A percentile compares a stretch with the other conserved stretches of the same genome.
phyloP scores from a whole-genome alignment of 2,888 invertebrate genomes.

The Caenorhabditis virilis region DNA sequence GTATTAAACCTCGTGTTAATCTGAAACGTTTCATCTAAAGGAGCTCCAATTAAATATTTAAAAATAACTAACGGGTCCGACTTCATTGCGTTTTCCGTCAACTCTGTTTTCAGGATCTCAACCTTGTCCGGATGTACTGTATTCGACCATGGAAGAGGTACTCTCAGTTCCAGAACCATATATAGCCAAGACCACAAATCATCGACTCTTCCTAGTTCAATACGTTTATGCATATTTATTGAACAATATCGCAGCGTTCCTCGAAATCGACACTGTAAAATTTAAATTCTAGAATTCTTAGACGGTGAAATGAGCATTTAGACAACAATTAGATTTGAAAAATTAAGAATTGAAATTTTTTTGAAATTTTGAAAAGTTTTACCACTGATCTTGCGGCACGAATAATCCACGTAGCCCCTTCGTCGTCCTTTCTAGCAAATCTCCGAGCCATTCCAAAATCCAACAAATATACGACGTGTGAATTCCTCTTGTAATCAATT shows the following conservation, averaged over 20 bases:
- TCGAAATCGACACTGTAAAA: slow-evolving; percentile 10
- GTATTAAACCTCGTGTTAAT: slow-evolving; percentile 7
- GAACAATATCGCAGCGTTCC: slow-evolving; percentile 34
- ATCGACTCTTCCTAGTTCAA: slow-evolving; percentile 24
- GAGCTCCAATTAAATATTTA: no score
- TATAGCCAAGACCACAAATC: slow-evolving; percentile 37
- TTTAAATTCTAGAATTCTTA: no score
- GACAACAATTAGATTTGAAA: no score
- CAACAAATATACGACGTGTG: slow-evolving; percentile 18
- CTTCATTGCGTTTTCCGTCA: background rate
- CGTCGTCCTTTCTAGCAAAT: slow-evolving; percentile 7
- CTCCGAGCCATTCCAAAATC: slow-evolving; percentile 36
- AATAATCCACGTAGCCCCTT: slow-evolving; percentile 14
- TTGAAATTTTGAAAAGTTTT: no score
- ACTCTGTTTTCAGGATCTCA: slow-evolving; percentile 5
- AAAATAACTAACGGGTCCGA: slow-evolving; percentile 1
- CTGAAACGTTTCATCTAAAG: no score
- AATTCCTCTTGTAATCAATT: slow-evolving; percentile 17
- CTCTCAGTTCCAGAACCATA: slow-evolving; percentile 23
- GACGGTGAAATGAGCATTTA: no score
- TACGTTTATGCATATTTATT: slow-evolving; percentile 21
- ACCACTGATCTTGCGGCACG: slow-evolving; percentile 12
- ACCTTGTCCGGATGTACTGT: slow-evolving; percentile 13
- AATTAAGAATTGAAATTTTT: no score
- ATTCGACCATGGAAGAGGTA: slow-evolving; percentile 25